A percentile compares a stretch with the other conserved stretches of the same genome.
These are phyloP conservation scores for Muscicapa adusta DNA, from an alignment of 2,113 vertebrate genomes.

Conservation along the genomic window DNA sequence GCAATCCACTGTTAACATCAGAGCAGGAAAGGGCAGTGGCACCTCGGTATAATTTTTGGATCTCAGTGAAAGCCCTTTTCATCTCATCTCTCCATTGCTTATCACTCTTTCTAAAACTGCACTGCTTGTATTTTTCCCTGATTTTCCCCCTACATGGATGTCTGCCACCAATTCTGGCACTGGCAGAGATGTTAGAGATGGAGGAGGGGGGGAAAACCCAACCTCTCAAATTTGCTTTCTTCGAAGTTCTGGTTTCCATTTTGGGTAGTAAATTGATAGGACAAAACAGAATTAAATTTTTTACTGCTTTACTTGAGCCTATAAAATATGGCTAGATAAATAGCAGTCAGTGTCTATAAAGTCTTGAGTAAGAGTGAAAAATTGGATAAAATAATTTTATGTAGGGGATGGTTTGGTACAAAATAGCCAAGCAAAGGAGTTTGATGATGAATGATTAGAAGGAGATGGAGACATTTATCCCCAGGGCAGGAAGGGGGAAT, in stretches of 20 bases:
- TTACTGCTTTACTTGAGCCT: background rate
- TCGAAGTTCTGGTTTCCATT: background rate
- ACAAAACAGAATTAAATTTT: background rate
- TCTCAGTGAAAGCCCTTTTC: background rate
- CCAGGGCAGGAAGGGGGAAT: background rate
- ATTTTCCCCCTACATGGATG: background rate
- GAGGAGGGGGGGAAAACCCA: background rate
- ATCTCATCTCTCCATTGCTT: background rate
- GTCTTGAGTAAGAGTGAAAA: background rate
- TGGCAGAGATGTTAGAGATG: background rate
- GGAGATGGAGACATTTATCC: conserved; percentile 1
- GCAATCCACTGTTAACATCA: accelerated
- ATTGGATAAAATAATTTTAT: background rate
- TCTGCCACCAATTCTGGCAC: background rate
- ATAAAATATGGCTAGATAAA: background rate
- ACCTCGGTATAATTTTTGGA: background rate
- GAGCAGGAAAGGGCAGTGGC: background rate
- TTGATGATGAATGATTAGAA: background rate
- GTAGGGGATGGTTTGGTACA: background rate
- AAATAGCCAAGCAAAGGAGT: background rate
- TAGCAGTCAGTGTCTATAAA: background rate
- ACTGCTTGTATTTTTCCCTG: background rate
- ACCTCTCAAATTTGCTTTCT: background rate
- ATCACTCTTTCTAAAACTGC: background rate
- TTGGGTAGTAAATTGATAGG: background rate